These are phyloP conservation scores for Periplaneta americana DNA, from an alignment of 1,140 invertebrate genomes.

Conservation along the genomic window DNA sequence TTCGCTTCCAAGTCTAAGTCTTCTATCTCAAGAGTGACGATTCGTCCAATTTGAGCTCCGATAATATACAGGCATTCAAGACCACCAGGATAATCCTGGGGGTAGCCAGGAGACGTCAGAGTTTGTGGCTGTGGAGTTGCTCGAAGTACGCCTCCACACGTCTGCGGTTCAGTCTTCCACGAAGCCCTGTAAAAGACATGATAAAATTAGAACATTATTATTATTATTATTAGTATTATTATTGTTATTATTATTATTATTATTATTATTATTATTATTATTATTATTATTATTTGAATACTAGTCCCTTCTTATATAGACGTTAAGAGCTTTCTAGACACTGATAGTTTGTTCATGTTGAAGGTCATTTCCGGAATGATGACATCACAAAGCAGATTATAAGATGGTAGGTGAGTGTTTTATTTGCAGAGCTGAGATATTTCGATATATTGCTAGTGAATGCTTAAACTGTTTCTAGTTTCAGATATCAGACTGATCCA, in stretches of 20 bases:
- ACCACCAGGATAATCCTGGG: constrained; percentile 87
- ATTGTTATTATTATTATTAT: neutral
- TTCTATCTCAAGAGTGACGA: constrained; percentile 82
- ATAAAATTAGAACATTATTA: neutral
- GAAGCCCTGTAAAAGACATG: constrained; percentile 57
- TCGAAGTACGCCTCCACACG: constrained; percentile 76
- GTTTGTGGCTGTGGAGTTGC: constrained; percentile 78
- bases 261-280: neutral
- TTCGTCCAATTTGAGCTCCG: constrained; percentile 79
- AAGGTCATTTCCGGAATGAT: too few species aligned
- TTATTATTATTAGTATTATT: neutral
- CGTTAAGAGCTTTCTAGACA: too few species aligned
- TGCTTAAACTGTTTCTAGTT: too few species aligned
- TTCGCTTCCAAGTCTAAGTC: constrained; percentile 83
- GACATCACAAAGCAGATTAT: too few species aligned
- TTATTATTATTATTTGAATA: too few species aligned
- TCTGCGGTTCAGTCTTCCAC: constrained; percentile 89
- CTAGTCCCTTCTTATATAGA: too few species aligned
- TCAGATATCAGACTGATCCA: too few species aligned
- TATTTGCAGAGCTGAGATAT: too few species aligned
- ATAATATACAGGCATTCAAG: constrained; percentile 91
- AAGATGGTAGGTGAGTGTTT: too few species aligned
- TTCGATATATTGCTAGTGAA: too few species aligned
- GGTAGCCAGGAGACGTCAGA: constrained; percentile 85
- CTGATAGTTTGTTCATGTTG: too few species aligned